Evolutionary conservation across 1,140 invertebrate species (phyloP).

Genomic region (Lordiphosa mommai): DNA sequence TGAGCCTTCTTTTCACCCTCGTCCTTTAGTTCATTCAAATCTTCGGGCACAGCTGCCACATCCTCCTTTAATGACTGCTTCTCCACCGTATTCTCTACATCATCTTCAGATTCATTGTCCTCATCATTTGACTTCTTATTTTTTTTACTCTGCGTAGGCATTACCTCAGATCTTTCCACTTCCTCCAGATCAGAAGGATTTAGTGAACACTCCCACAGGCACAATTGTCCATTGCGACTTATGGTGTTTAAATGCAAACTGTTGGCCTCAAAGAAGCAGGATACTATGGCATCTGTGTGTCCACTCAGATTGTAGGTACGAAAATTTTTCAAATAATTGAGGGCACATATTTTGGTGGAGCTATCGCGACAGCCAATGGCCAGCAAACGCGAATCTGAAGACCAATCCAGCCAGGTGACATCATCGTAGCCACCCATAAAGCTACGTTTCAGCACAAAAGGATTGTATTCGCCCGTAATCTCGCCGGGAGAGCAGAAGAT

Average conservation of each 20-base stretch:
- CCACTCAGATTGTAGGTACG: constrained; percentile 86
- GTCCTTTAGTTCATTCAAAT: constrained; percentile 75
- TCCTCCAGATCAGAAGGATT: constrained; percentile 79
- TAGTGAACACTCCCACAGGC: constrained; percentile 93
- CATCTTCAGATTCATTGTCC: constrained; percentile 82
- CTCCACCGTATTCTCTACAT: constrained; percentile 82
- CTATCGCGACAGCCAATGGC: constrained; percentile 93
- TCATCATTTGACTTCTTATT: not conserved
- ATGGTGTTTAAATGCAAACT: constrained; percentile 90
- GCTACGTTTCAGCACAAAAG: constrained; percentile 91
- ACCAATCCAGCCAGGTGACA: constrained; percentile 94
- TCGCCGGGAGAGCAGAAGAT: constrained; percentile 92
- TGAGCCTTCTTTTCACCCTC: constrained; percentile 76
- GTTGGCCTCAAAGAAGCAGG: constrained; percentile 92
- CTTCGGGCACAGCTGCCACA: constrained; percentile 71
- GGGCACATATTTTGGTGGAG: constrained; percentile 88
- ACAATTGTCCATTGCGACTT: constrained; percentile 86
- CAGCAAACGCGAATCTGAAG: constrained; percentile 91
- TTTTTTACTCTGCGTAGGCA: constrained; percentile 59
- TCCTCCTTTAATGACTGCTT: constrained; percentile 80
- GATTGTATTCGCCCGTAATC: constrained; percentile 90
- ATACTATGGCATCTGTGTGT: constrained; percentile 90
- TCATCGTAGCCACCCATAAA: constrained; percentile 91
- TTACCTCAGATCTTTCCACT: constrained; percentile 79
- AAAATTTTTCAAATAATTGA: constrained; percentile 88